Conservation (phyloP, 2,888 invertebrate genomes). For the Agrilus biguttatus region DNA sequence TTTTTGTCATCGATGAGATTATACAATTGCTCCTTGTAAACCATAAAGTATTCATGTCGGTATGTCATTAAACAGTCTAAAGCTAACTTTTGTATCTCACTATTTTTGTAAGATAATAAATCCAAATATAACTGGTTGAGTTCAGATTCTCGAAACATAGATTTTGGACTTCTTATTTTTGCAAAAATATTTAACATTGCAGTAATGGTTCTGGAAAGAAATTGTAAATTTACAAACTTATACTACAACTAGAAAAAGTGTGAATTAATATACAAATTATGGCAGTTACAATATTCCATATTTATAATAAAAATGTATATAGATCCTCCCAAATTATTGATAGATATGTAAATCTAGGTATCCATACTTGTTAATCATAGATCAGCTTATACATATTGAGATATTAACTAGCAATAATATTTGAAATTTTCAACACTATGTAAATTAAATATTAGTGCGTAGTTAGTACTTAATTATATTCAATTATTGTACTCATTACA, state of each 20-base stretch:
- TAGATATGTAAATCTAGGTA: no score
- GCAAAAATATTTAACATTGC: constrained; percentile 62
- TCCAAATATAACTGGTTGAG: constrained; percentile 64
- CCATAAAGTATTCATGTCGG: constrained; percentile 59
- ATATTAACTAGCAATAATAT: no score
- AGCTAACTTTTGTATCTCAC: constrained; percentile 69
- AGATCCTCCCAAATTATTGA: not conserved
- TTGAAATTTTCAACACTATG: no score
- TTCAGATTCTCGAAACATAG: constrained; percentile 60
- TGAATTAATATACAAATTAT: constrained; percentile 30
- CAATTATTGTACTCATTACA: no score
- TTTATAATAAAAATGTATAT: constrained; percentile 1
- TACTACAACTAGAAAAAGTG: constrained; percentile 14
- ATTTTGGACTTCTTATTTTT: constrained; percentile 67
- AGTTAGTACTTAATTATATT: no score
- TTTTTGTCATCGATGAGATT: constrained; percentile 75
- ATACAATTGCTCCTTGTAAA: constrained; percentile 69
- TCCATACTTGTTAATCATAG: no score
- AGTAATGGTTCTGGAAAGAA: constrained; percentile 33
- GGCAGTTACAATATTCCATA: not conserved
- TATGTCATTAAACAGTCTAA: constrained; percentile 79
- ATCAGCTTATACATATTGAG: no score
- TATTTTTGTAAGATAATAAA: constrained; percentile 63
- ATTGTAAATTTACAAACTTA: constrained; percentile 15
- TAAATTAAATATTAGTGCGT: no score